Percentiles rank a stretch among this genome's conserved stretches.
These are phyloP conservation scores for Salvator merianae DNA, from an alignment of 2,113 vertebrate genomes.

Conservation along the genomic window DNA sequence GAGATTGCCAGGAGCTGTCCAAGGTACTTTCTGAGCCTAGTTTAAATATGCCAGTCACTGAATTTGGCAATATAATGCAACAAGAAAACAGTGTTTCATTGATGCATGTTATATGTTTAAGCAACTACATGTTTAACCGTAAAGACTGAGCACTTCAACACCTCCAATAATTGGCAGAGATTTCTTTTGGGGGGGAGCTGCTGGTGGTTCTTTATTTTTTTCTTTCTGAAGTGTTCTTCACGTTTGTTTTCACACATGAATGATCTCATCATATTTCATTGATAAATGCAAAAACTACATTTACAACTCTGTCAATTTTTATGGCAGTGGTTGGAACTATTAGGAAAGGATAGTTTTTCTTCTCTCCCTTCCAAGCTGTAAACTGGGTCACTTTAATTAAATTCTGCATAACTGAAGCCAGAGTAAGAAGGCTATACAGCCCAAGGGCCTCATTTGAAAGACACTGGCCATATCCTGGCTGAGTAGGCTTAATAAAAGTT, in stretches of 20 bases:
- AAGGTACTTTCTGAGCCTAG: background rate
- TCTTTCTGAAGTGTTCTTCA: background rate
- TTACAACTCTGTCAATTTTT: background rate
- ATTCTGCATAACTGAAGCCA: conserved; percentile 30
- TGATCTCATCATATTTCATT: background rate
- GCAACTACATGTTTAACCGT: background rate
- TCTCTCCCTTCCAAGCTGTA: conserved; percentile 27
- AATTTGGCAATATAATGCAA: background rate
- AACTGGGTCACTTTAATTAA: conserved; percentile 65
- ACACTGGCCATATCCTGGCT: background rate
- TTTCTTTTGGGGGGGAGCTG: too few species aligned
- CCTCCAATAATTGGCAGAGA: background rate
- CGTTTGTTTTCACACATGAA: background rate
- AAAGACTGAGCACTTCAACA: background rate
- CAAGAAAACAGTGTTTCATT: background rate
- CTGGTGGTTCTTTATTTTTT: too few species aligned
- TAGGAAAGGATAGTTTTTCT: conserved; percentile 22
- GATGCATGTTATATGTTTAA: background rate
- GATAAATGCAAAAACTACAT: conserved; percentile 41
- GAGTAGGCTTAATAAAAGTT: conserved; percentile 58
- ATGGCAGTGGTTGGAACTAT: conserved; percentile 13
- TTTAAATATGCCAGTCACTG: too few species aligned
- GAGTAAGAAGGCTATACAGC: conserved; percentile 17
- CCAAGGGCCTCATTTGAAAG: conserved; percentile 35
- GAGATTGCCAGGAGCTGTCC: background rate